phyloP scores from a whole-genome alignment of 2,797 vertebrate species.

The Glyptemys insculpta region DNA sequence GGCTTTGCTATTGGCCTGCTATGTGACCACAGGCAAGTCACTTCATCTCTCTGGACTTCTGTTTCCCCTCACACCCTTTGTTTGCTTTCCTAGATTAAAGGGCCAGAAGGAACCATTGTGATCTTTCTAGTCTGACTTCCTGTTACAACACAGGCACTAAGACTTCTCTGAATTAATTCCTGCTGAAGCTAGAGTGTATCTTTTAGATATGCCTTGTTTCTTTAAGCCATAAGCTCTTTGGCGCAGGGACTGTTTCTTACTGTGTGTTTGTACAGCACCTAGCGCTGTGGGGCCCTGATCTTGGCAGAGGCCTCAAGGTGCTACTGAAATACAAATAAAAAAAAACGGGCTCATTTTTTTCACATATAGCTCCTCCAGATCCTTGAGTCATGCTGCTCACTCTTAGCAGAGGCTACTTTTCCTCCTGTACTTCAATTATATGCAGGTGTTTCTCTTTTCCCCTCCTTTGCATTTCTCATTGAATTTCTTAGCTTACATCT shows the following conservation, averaged over 20 bases:
- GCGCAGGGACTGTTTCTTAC: neutral
- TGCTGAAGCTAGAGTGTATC: neutral
- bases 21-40: neutral
- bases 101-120: neutral
- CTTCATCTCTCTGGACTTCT: too few species aligned
- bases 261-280: neutral
- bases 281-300: neutral
- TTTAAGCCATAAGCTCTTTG: too few species aligned
- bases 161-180: neutral
- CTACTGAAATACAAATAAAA: neutral
- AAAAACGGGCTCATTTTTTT: neutral
- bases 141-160: neutral
- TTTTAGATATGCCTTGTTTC: neutral
- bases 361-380: neutral
- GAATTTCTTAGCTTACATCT: neutral
- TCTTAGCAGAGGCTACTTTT: neutral
- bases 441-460: neutral
- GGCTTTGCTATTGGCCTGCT: too few species aligned
- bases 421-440: neutral
- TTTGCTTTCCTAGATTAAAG: neutral
- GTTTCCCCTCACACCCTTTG: neutral
- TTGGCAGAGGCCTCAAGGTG: neutral
- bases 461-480: neutral
- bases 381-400: neutral
- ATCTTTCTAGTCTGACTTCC: neutral